Percentiles rank a stretch among this genome's conserved stretches.
Evolutionary conservation across 2,888 invertebrate species (phyloP).

Genomic region (Ceraclea dissimilis): DNA sequence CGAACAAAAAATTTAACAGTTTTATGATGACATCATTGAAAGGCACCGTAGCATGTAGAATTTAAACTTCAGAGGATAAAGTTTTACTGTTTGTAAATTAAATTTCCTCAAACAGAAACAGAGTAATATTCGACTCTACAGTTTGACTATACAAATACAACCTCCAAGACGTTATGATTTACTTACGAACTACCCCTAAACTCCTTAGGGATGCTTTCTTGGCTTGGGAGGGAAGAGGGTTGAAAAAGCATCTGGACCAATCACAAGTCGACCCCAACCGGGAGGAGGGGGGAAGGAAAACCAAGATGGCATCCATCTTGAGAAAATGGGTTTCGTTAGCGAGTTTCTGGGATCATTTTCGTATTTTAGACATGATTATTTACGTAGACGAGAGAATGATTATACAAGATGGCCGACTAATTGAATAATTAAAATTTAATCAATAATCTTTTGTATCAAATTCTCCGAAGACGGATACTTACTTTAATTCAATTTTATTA

Average conservation of each 20-base stretch:
- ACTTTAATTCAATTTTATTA: too few species aligned
- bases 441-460: not conserved
- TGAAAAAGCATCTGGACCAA: conserved; percentile 16
- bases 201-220: conserved; percentile 5
- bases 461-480: too few species aligned
- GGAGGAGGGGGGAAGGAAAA: conserved; percentile 10
- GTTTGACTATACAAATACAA: too few species aligned
- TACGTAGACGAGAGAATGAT: not conserved
- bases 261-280: conserved; percentile 6
- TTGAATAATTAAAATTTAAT: not conserved
- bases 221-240: conserved; percentile 8
- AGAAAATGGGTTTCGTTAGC: conserved; percentile 8
- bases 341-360: not conserved
- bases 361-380: not conserved
- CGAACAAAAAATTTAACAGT: too few species aligned
- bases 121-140: too few species aligned
- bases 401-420: not conserved
- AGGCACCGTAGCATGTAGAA: too few species aligned
- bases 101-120: too few species aligned
- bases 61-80: too few species aligned
- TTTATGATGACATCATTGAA: too few species aligned
- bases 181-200: conserved; percentile 6
- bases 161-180: conserved; percentile 12
- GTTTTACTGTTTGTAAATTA: too few species aligned
- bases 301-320: conserved; percentile 18